Evolutionary conservation across 2,888 invertebrate species (phyloP), one percentile per base, ranked within the genome.

Genomic region (Drosophila glabriapex): DNA sequence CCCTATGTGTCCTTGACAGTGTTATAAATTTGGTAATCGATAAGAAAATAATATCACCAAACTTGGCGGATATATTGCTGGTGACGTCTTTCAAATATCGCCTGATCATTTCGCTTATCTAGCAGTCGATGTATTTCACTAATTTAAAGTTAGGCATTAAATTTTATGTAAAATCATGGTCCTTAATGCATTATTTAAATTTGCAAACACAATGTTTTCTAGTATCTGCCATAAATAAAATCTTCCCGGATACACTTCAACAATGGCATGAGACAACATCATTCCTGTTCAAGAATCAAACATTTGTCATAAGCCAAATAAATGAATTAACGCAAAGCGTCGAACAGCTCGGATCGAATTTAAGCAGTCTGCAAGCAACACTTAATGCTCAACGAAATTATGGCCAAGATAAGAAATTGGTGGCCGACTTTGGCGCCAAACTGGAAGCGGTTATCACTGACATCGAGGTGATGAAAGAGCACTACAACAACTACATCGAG

Each of bases 251-350:
- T 91, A 95, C 95, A 3, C 92, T 96, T 60, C 96, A 96, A 93
- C 94, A 95, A 89, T 96, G 96, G 92, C 96, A 96, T 91, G 95
- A 96, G 16, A 94, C 95, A 10, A 95, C 96, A 14, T 95, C 95
- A 89, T 95, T 95, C 82, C 93, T 96, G 52, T 94, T 95, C 73
- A 95, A 95, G 76, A 96, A 96, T 92, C 96, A 96, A 81, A 96
- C 95, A 35, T 94, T 94, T 61, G 94, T 96, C 61, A 95, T 94
- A 80, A 92, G 92, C 58, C 94, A 95, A 82, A 92, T 96, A 28
- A 94, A 94, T 2, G 94, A 94, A 73, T 92, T 96, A 41, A 95
- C 95, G 73, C 90, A 94, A 58, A 94, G 95, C 49, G 94, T 96
- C 62, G 94, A 94, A 63, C 94, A 94, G 83, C 93, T 95, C 70